These are phyloP conservation scores for Scaptodrosophila lebanonensis DNA, from an alignment of 1,140 invertebrate genomes.

Conservation along the genomic window DNA sequence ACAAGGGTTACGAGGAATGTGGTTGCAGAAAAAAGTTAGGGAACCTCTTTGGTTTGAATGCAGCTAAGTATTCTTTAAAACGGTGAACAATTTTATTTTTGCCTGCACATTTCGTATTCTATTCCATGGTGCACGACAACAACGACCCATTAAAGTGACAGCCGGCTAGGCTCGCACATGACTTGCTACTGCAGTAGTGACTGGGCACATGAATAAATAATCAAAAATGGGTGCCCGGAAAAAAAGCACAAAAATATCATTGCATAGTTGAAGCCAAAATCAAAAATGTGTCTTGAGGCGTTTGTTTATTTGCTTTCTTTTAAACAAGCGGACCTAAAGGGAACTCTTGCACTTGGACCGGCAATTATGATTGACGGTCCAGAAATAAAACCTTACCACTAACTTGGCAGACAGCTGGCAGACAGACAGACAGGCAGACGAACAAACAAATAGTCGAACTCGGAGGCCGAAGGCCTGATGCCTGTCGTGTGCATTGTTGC, in stretches of 20 bases:
- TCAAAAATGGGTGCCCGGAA: slow-evolving; percentile 9
- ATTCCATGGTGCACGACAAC: no score
- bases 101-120: no score
- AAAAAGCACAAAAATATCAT: slow-evolving; percentile 6
- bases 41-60: no score
- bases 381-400: slow-evolving; percentile 5
- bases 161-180: slow-evolving; percentile 3
- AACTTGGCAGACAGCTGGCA: slow-evolving; percentile 32
- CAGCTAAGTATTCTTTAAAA: no score
- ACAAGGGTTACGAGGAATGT: no score
- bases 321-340: background rate
- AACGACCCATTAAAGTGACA: slow-evolving; percentile 38
- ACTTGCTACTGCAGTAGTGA: slow-evolving; percentile 16
- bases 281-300: slow-evolving; percentile 38
- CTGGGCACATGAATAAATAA: slow-evolving; percentile 39
- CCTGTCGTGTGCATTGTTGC: slow-evolving; percentile 35
- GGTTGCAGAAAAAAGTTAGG: no score
- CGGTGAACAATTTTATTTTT: no score
- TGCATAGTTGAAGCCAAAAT: slow-evolving; percentile 14
- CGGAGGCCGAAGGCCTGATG: slow-evolving; percentile 2
- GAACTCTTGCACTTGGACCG: slow-evolving; percentile 12
- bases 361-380: slow-evolving; percentile 31
- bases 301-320: slow-evolving; percentile 1
- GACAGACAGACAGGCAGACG: slow-evolving; percentile 15
- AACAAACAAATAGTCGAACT: background rate